Evolutionary conservation across 92 coral and sea anemone genomes (phyloP), one percentile per base, ranked within the genome.

Genomic region (Heliopora coerulea): DNA sequence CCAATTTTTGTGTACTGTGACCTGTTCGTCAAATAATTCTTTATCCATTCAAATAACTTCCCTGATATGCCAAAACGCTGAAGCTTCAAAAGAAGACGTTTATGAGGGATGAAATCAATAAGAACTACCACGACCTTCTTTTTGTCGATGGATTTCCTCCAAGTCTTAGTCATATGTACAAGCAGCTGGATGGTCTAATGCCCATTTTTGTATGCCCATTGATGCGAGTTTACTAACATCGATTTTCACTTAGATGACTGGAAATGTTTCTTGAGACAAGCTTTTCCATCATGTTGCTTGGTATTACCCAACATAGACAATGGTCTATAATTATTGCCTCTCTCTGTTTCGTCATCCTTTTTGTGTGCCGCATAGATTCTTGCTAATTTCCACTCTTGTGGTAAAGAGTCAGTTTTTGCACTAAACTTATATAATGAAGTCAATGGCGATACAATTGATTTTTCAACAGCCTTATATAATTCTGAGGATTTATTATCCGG

Each of bases 151-250:
- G 80, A 74, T 41, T 29, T 21, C 20, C 83, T 70, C 88, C 87
- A 84, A 37, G 21, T 84, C 58, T 80, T 84, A 28, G 88, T 80
- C 62, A 80, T 28, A 25, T 84, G 82, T 27, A 68, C 54, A 61
- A 80, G 28, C 8, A 83, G 78, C 56, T 66, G 75, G 27, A 78
- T 83, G 13, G 83, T 69, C 11, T 83, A 83, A 26, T 82, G 61
- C 44, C 73, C 77, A 39, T 75, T 75, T 56, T 58, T 67, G 42
- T 82, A 75, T n/a, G 79, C 87, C 83, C 87, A 78, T 52, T 82
- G 86, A 17, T 69, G 40, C 54, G 61, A 32, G 40, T 56, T 68
- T 11, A 84, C 81, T 57, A 78, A 31, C 30, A 42, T 28, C 4
- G 67, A 32, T 30, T 29, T 19, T 15, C 24, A 11, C 8, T 28